These are phyloP conservation scores for Sebastes aleutianus DNA, from an alignment of 2,797 vertebrate genomes.

Conservation along the genomic window DNA sequence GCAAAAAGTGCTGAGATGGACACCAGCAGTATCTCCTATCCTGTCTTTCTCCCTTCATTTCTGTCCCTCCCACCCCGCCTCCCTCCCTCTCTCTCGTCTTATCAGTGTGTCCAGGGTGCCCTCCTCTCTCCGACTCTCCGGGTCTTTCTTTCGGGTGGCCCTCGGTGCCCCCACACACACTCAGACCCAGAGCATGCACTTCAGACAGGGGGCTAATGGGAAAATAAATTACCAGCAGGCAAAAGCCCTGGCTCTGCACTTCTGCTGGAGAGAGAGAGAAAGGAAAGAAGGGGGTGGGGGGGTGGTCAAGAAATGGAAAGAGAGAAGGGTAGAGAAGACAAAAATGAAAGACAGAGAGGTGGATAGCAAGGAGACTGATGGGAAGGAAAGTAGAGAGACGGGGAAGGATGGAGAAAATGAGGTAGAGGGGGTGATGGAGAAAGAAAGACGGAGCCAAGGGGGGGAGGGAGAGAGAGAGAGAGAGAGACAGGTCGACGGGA, in stretches of 20 bases:
- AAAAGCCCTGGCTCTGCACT: slow-evolving; percentile 81
- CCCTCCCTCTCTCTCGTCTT: slow-evolving; percentile 48
- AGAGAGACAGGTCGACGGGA: slow-evolving; percentile 61
- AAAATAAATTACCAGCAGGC: slow-evolving; percentile 83
- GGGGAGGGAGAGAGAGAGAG: not conserved
- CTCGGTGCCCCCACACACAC: slow-evolving; percentile 66
- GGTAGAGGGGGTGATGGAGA: slow-evolving; percentile 10
- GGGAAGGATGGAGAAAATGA: slow-evolving; percentile 27
- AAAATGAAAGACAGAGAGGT: slow-evolving; percentile 53
- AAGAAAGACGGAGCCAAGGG: not conserved
- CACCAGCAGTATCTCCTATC: slow-evolving; percentile 42
- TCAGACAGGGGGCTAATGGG: slow-evolving; percentile 82
- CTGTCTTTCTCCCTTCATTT: slow-evolving; percentile 37
- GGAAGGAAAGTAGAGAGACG: slow-evolving; percentile 19
- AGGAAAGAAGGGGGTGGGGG: slow-evolving; percentile 16
- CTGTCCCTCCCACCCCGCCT: slow-evolving; percentile 24
- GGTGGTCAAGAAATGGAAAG: slow-evolving; percentile 61
- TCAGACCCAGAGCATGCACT: slow-evolving; percentile 79
- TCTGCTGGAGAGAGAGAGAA: slow-evolving; percentile 70
- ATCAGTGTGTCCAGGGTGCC: slow-evolving; percentile 78
- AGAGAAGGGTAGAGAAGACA: slow-evolving; percentile 48
- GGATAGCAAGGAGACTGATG: slow-evolving; percentile 34
- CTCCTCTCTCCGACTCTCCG: slow-evolving; percentile 65
- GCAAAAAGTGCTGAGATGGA: slow-evolving; percentile 45
- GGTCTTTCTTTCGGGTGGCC: slow-evolving; percentile 79